Conservation (phyloP, 2,888 invertebrate genomes). For the Strigamia maritima region DNA sequence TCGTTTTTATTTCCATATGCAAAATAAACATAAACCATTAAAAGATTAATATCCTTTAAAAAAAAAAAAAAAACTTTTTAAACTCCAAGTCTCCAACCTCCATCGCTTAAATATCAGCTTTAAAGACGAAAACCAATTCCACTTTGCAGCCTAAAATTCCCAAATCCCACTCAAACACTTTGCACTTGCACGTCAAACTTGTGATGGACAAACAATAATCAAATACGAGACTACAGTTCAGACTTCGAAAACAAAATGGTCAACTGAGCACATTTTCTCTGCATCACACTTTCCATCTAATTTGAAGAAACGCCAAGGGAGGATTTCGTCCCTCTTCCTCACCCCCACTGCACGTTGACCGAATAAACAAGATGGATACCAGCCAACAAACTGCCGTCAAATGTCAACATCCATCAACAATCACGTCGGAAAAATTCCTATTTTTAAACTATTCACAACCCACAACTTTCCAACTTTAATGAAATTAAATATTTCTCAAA, state of each 20-base stretch:
- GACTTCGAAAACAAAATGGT: slow-evolving; percentile 9
- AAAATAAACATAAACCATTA: too few species aligned
- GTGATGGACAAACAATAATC: slow-evolving; percentile 32
- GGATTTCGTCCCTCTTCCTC: not conserved
- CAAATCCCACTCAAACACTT: not conserved
- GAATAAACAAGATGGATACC: slow-evolving; percentile 25
- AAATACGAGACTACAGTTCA: not conserved
- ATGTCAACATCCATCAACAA: slow-evolving; percentile 21
- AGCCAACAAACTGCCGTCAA: not conserved
- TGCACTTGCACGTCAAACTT: not conserved
- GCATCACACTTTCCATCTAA: slow-evolving; percentile 26
- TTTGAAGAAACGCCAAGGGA: slow-evolving; percentile 20
- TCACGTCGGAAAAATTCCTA: not conserved
- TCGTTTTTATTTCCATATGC: too few species aligned
- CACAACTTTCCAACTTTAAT: not conserved
- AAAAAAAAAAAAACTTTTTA: too few species aligned
- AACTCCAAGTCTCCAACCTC: too few species aligned
- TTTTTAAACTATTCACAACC: not conserved
- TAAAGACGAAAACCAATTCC: too few species aligned
- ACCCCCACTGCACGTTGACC: not conserved
- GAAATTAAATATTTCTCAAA: not conserved
- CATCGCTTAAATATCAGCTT: too few species aligned
- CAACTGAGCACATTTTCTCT: slow-evolving; percentile 21
- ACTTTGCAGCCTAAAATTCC: not conserved
- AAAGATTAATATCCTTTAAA: too few species aligned